Evolutionary conservation across 2,113 vertebrate genomes (phyloP).

Genomic region (Pterocles gutturalis): DNA sequence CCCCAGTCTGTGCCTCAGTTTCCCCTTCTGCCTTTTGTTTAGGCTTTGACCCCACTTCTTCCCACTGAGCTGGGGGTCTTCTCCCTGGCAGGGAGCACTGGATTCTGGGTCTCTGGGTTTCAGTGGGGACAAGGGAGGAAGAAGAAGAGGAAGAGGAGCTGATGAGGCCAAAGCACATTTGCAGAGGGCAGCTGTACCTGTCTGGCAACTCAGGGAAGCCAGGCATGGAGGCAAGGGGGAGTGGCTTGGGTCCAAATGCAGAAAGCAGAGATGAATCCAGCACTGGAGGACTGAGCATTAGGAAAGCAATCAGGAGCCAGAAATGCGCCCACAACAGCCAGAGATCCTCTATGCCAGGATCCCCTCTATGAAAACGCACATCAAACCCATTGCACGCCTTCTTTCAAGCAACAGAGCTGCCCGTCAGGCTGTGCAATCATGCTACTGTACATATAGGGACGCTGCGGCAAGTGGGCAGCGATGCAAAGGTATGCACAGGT

Average conservation of each 20-base stretch:
- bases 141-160: neutral
- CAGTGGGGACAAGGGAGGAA: neutral
- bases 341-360: neutral
- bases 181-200: neutral
- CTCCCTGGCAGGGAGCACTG: neutral
- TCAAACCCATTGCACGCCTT: accelerated
- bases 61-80: neutral
- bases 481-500: neutral
- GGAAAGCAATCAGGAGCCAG: neutral
- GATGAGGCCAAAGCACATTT: neutral
- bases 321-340: neutral
- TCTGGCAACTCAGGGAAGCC: neutral
- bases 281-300: neutral
- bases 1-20: neutral
- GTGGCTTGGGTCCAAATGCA: neutral
- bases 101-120: neutral
- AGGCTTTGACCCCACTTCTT: neutral
- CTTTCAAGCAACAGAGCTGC: neutral
- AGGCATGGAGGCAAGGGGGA: neutral
- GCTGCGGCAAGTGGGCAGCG: accelerated
- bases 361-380: neutral
- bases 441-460: accelerated
- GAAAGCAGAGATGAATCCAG: neutral
- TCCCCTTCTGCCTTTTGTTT: neutral
- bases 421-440: accelerated